phyloP scores from a whole-genome alignment of 2,113 vertebrate species.

The Percina caprodes region DNA sequence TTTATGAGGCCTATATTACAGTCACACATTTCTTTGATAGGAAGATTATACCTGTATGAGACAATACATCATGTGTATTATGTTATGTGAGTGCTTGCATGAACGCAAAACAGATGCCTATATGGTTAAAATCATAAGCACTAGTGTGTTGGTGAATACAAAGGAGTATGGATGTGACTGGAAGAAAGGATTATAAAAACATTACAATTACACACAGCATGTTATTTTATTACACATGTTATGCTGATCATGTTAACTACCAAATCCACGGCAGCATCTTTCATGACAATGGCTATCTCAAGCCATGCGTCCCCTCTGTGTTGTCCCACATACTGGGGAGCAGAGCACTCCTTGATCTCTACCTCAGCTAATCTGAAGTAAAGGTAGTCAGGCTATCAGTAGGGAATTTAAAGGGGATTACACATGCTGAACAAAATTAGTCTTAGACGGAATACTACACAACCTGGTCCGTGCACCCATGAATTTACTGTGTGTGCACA shows the following conservation, averaged over 20 bases:
- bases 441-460: conserved; percentile 56
- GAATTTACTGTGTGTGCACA: background rate
- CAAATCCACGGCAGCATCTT: conserved; percentile 15
- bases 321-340: conserved; percentile 21
- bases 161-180: background rate
- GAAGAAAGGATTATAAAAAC: conserved; percentile 19
- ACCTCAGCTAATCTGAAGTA: conserved; percentile 82
- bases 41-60: background rate
- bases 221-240: background rate
- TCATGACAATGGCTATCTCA: conserved; percentile 1
- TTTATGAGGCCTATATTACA: conserved; percentile 6
- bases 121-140: background rate
- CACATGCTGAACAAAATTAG: conserved; percentile 77
- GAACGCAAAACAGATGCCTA: conserved; percentile 30
- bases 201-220: conserved; percentile 16
- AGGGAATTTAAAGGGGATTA: conserved; percentile 82
- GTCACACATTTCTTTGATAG: conserved; percentile 5
- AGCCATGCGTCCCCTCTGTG: conserved; percentile 19
- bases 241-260: background rate
- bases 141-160: background rate
- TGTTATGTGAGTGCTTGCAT: background rate
- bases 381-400: conserved; percentile 83
- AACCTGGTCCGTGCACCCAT: conserved; percentile 17
- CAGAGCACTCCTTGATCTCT: conserved; percentile 57
- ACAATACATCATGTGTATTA: conserved; percentile 15